Conservation (phyloP, 2,888 invertebrate species). For the Acrobasis repandana region DNA sequence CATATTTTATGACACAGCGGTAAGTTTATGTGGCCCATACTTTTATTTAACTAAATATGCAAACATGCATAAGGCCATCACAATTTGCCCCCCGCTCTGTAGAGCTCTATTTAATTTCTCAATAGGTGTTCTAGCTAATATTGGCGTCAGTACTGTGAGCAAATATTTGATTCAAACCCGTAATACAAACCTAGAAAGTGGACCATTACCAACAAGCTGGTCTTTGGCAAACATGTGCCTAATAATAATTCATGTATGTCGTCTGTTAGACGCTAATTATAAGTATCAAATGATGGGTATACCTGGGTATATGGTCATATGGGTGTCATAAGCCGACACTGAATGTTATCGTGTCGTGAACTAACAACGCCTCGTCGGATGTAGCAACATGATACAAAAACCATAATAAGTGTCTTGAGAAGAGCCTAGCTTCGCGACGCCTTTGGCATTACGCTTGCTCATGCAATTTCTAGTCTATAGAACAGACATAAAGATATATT, state of each 20-base stretch:
- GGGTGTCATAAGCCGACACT: conserved; percentile 33
- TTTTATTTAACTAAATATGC: too few species aligned
- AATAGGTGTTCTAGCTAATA: conserved; percentile 11
- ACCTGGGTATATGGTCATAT: conserved; percentile 35
- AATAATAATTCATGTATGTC: neutral
- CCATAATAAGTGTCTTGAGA: conserved; percentile 8
- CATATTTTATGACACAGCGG: too few species aligned
- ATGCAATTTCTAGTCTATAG: neutral
- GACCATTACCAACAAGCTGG: conserved; percentile 5
- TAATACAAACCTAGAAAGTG: conserved; percentile 18
- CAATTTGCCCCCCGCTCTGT: neutral
- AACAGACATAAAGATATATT: neutral
- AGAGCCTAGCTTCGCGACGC: neutral
- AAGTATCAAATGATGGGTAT: conserved; percentile 13
- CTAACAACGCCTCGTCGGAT: conserved; percentile 20
- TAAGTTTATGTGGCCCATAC: too few species aligned
- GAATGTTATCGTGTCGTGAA: conserved; percentile 29
- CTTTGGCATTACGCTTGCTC: conserved; percentile 12
- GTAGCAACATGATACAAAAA: conserved; percentile 20
- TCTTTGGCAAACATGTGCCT: conserved; percentile 8
- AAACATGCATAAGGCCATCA: neutral
- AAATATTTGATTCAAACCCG: conserved; percentile 20
- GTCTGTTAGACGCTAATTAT: conserved; percentile 10
- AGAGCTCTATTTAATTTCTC: neutral
- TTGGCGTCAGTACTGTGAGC: neutral